phyloP scores from a whole-genome alignment of 30 jellyfish, hydroid and myxozoan genomes.

The Mastigias papua region DNA sequence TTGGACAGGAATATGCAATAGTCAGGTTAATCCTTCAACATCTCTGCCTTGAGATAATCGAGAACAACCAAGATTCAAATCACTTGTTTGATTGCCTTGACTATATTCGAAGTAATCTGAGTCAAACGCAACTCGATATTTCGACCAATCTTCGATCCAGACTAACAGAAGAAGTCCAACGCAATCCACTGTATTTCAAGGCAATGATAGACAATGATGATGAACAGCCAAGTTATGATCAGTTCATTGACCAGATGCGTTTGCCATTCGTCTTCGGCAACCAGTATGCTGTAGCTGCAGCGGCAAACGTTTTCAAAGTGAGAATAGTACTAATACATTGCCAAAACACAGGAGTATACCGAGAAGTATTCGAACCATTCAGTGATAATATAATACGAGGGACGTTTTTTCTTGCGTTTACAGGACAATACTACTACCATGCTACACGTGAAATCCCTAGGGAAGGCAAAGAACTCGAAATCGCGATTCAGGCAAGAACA shows the following conservation, averaged over 20 bases:
- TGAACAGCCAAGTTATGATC: slow-evolving; percentile 35
- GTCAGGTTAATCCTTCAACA: slow-evolving; percentile 66
- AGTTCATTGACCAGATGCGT: slow-evolving; percentile 60
- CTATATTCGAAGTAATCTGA: slow-evolving; percentile 47
- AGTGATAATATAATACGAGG: slow-evolving; percentile 20
- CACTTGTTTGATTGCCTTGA: slow-evolving; percentile 74
- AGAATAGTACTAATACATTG: slow-evolving; percentile 66
- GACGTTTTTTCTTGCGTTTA: slow-evolving; percentile 65
- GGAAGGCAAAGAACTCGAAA: slow-evolving; percentile 41
- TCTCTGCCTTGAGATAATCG: slow-evolving; percentile 68
- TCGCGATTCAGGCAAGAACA: slow-evolving; percentile 23
- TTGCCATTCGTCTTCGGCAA: slow-evolving; percentile 56
- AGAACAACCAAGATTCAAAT: slow-evolving; percentile 49
- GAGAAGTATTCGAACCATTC: slow-evolving; percentile 74
- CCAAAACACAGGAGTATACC: slow-evolving; percentile 52
- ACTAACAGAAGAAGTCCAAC: slow-evolving; percentile 75
- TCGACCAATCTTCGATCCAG: slow-evolving; percentile 50
- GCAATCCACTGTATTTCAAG: slow-evolving; percentile 68
- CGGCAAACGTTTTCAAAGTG: slow-evolving; percentile 65
- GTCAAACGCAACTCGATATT: slow-evolving; percentile 48
- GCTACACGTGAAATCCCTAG: slow-evolving; percentile 51
- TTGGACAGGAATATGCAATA: slow-evolving; percentile 71
- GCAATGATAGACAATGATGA: slow-evolving; percentile 69
- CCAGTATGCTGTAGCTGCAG: slow-evolving; percentile 84
- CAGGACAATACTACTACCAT: slow-evolving; percentile 66